A percentile compares a stretch with the other conserved stretches of the same genome.
Conservation (phyloP, 2,797 vertebrate species). For the Sebastolobus altivelis region DNA sequence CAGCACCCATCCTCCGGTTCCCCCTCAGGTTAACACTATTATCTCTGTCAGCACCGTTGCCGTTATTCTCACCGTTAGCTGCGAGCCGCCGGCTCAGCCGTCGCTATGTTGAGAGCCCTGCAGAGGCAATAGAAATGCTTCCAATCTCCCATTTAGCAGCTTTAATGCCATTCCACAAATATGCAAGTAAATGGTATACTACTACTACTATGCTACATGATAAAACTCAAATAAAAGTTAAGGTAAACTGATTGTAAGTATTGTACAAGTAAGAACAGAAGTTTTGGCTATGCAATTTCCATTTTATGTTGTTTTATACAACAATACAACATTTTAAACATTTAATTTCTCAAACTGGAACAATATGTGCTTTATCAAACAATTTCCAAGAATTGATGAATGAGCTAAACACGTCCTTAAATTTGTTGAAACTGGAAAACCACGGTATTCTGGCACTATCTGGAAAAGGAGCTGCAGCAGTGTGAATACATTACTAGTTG, state of each 20-base stretch:
- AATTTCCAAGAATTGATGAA: not conserved
- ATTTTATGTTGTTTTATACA: not conserved
- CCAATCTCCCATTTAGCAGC: too few relatives aligned
- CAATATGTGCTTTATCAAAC: not conserved
- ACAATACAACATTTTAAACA: not conserved
- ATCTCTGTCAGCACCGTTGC: too few relatives aligned
- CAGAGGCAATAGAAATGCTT: too few relatives aligned
- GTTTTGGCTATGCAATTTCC: not conserved
- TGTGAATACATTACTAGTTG: constrained; percentile 28
- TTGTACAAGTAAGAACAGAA: not conserved
- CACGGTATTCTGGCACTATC: constrained; percentile 17
- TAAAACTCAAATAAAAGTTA: constrained; percentile 3
- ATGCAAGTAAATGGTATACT: not conserved
- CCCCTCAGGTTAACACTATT: too few relatives aligned
- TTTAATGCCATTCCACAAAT: not conserved
- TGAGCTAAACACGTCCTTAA: not conserved
- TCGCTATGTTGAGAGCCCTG: too few relatives aligned
- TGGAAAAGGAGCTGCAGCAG: constrained; percentile 11
- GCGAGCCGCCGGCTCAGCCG: too few relatives aligned
- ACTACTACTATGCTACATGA: not conserved
- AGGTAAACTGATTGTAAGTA: not conserved
- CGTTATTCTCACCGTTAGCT: too few relatives aligned
- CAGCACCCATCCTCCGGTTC: too few relatives aligned
- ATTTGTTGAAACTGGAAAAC: not conserved
- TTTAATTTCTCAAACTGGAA: not conserved